Percentiles rank a stretch among this genome's conserved stretches.
phyloP scores from a whole-genome alignment of 2,113 vertebrate species.

The Plestiodon gilberti region DNA sequence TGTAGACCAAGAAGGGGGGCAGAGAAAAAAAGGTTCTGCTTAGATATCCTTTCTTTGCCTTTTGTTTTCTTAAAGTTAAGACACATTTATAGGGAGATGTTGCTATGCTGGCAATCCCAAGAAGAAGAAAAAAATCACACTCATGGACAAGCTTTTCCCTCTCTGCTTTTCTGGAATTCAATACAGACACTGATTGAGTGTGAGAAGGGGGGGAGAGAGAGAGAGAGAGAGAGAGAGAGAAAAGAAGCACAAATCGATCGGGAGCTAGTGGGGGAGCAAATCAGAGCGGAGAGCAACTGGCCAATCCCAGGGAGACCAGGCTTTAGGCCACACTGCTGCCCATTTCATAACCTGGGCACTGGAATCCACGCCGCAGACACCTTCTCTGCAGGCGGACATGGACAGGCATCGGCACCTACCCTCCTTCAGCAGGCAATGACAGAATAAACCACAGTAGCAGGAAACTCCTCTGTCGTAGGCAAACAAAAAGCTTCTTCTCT shows the following conservation, averaged over 20 bases:
- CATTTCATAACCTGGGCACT: not conserved
- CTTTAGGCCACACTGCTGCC: no score
- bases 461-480: not conserved
- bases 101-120: not conserved
- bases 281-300: not conserved
- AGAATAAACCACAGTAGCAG: not conserved
- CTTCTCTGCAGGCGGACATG: not conserved
- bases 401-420: not conserved
- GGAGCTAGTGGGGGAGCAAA: not conserved
- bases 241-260: not conserved
- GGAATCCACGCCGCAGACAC: not conserved
- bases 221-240: not conserved
- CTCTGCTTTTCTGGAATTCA: not conserved
- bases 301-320: not conserved
- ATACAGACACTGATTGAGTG: no score
- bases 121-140: not conserved
- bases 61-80: not conserved
- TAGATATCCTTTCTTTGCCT: not conserved
- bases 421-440: not conserved
- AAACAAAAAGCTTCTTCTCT: not conserved
- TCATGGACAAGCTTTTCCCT: not conserved
- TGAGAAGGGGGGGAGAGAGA: not conserved
- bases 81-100: not conserved
- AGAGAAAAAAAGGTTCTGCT: not conserved
- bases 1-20: no score